Evolutionary conservation across 2,888 invertebrate genomes (phyloP).

Genomic region (Dicranocentrus wangi): DNA sequence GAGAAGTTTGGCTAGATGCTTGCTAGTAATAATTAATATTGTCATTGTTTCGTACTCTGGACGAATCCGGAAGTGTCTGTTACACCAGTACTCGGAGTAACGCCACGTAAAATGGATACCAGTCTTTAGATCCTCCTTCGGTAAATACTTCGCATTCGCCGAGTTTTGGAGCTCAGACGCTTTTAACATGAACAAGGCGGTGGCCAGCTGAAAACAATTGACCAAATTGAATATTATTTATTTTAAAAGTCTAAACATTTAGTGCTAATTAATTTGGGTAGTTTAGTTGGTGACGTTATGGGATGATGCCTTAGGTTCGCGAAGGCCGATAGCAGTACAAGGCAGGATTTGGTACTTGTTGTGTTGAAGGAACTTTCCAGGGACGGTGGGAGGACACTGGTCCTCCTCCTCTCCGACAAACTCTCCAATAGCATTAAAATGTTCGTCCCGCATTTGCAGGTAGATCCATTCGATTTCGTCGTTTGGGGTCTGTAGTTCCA

Average conservation of each 20-base stretch:
- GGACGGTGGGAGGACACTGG: not conserved
- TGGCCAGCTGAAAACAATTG: not conserved
- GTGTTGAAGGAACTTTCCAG: not conserved
- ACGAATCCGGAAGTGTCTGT: conserved; percentile 1
- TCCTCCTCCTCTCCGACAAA: conserved; percentile 19
- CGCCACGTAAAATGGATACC: conserved; percentile 20
- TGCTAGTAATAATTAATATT: too few species aligned
- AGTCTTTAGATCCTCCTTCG: not conserved
- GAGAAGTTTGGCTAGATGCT: too few species aligned
- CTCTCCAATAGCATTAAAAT: conserved; percentile 37
- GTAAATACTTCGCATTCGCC: not conserved
- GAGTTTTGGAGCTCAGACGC: not conserved
- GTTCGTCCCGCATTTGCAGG: conserved; percentile 40
- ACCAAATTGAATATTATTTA: too few species aligned
- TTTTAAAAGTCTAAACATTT: too few species aligned
- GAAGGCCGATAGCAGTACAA: conserved; percentile 22
- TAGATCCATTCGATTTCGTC: conserved; percentile 13
- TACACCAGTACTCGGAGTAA: conserved; percentile 23
- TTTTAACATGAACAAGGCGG: not conserved
- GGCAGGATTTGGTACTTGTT: conserved; percentile 25
- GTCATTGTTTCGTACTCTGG: not conserved
- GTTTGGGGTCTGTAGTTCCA: not conserved
- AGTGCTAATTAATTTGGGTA: too few species aligned
- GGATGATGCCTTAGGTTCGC: conserved; percentile 25
- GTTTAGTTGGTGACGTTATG: too few species aligned